Conservation (phyloP, 2,797 vertebrate species). For the Liparis tanakae region DNA sequence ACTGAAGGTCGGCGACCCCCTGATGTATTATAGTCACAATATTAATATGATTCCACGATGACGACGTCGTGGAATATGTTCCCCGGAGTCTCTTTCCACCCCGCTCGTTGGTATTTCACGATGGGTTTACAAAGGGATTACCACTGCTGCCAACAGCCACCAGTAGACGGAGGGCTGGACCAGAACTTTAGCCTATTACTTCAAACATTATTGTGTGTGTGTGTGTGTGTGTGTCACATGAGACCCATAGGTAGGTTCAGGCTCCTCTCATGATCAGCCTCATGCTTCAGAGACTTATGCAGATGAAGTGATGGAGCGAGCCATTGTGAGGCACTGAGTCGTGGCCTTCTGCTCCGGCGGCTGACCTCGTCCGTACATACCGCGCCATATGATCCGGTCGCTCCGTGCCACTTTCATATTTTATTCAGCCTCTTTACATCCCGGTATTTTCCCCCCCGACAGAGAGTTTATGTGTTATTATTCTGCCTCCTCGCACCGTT, state of each 20-base stretch:
- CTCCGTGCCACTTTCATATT: slow-evolving; percentile 14
- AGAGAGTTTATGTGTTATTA: slow-evolving; percentile 17
- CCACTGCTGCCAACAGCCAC: slow-evolving; percentile 38
- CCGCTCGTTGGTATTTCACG: slow-evolving; percentile 42
- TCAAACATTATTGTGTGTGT: slow-evolving; percentile 1
- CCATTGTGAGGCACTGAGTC: slow-evolving; percentile 54
- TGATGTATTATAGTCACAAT: slow-evolving; percentile 19
- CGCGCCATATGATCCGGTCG: slow-evolving; percentile 6
- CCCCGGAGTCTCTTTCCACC: slow-evolving; percentile 30
- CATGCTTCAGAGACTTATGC: slow-evolving; percentile 59
- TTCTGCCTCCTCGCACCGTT: slow-evolving; percentile 10
- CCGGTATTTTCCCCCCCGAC: slow-evolving; percentile 5
- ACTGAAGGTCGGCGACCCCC: background rate
- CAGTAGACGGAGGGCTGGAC: slow-evolving; percentile 15
- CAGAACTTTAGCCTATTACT: too few species aligned
- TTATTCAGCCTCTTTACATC: slow-evolving; percentile 26
- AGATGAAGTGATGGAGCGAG: slow-evolving; percentile 52
- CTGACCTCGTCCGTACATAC: slow-evolving; percentile 51
- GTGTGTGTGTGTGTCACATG: slow-evolving; percentile 49
- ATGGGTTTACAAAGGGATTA: slow-evolving; percentile 53
- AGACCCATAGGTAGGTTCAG: slow-evolving; percentile 55
- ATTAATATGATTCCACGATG: slow-evolving; percentile 17
- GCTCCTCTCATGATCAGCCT: slow-evolving; percentile 56
- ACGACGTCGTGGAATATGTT: slow-evolving; percentile 40
- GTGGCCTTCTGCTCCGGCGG: slow-evolving; percentile 34